A percentile compares a stretch with the other conserved stretches of the same genome.
These are phyloP conservation scores for Dasypogon diadema DNA, from an alignment of 2,888 invertebrate genomes.

Conservation along the genomic window DNA sequence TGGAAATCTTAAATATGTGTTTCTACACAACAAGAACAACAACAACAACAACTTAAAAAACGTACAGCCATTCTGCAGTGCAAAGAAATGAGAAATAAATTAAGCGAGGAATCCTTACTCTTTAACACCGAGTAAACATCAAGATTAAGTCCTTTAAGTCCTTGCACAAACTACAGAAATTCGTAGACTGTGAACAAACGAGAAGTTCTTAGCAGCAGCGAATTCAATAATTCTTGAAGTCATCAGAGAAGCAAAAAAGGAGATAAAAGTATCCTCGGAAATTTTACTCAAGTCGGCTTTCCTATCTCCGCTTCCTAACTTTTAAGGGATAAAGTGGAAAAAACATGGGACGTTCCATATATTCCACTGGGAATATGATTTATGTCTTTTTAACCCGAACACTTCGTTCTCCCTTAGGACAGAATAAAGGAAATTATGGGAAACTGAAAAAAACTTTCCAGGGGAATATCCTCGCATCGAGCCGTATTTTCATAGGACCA, in stretches of 20 bases:
- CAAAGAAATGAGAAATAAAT: no score
- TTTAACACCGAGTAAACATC: no score
- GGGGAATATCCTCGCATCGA: constrained; percentile 6
- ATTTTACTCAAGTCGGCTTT: neutral
- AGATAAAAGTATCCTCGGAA: constrained; percentile 35
- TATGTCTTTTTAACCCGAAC: constrained; percentile 46
- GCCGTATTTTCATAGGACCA: constrained; percentile 20
- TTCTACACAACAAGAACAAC: no score
- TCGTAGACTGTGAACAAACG: neutral
- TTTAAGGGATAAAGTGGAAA: constrained; percentile 14
- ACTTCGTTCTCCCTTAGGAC: constrained; percentile 10
- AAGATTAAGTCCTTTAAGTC: no score
- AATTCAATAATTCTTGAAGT: constrained; percentile 34
- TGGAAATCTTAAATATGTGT: no score
- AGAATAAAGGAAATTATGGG: constrained; percentile 39
- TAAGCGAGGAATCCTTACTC: no score
- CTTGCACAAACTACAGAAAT: no score
- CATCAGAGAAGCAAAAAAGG: constrained; percentile 10
- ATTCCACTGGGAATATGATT: constrained; percentile 37
- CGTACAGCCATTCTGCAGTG: no score
- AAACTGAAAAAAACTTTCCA: constrained; percentile 26
- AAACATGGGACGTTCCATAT: constrained; percentile 31
- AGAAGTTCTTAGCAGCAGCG: constrained; percentile 8
- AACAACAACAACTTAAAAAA: no score
- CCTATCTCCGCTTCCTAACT: neutral